Conservation (phyloP, 2,113 vertebrate species). For the Apteryx owenii region DNA sequence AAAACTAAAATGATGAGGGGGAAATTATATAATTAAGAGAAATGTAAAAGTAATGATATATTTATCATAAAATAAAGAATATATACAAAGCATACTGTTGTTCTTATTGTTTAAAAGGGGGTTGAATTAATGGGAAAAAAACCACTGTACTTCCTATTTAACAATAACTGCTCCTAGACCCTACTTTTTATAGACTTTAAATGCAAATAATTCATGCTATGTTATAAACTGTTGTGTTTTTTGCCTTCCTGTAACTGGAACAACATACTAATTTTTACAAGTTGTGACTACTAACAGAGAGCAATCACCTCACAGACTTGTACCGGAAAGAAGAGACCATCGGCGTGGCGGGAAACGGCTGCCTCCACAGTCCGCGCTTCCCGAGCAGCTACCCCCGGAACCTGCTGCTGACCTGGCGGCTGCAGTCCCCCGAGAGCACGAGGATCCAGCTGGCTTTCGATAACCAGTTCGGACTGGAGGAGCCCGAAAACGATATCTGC, state of each 20-base stretch:
- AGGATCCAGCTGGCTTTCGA: constrained; percentile 93
- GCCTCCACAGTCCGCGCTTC: constrained; percentile 92
- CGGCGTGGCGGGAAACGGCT: constrained; percentile 84
- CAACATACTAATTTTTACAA: constrained; percentile 88
- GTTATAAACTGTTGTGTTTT: constrained; percentile 74
- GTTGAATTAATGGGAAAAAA: not conserved
- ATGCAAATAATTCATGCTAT: constrained; percentile 49
- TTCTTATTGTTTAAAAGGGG: not conserved
- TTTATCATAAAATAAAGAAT: constrained; percentile 8
- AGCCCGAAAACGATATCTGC: constrained; percentile 93
- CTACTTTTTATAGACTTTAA: not conserved
- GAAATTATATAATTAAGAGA: not conserved
- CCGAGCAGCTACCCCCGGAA: constrained; percentile 94
- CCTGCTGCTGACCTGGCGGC: constrained; percentile 91
- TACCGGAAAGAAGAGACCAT: constrained; percentile 92
- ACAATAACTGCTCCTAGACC: not conserved
- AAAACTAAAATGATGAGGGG: not conserved
- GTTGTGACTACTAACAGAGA: constrained; percentile 94
- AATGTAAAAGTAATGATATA: not conserved
- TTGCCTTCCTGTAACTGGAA: constrained; percentile 81
- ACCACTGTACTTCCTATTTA: not conserved
- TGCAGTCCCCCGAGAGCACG: constrained; percentile 85
- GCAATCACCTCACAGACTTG: constrained; percentile 96
- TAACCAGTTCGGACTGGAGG: constrained; percentile 92
- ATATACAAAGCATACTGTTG: not conserved